A percentile compares a stretch with the other conserved stretches of the same genome.
phyloP scores from a whole-genome alignment of 1,140 invertebrate species.

The Phenacoccus solenopsis region DNA sequence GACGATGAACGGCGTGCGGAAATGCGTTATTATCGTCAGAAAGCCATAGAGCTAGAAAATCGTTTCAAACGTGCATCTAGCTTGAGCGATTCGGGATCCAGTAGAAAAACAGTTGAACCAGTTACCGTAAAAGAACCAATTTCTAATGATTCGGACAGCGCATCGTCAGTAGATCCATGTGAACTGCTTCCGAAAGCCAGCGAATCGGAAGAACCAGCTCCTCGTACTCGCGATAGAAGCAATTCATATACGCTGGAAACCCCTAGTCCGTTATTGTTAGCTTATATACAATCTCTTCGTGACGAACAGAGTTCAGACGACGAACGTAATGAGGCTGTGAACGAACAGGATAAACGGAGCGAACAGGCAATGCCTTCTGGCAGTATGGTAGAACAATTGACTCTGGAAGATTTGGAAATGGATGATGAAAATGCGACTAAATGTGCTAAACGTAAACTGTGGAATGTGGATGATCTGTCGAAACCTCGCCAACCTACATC shows the following conservation, averaged over 20 bases:
- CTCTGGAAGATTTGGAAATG: too few relatives aligned
- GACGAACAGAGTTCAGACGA: not conserved
- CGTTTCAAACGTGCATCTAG: slow-evolving; percentile 15
- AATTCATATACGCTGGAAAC: slow-evolving; percentile 21
- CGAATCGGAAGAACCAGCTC: not conserved
- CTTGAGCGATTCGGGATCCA: not conserved
- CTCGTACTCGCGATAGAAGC: slow-evolving; percentile 6
- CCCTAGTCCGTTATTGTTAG: slow-evolving; percentile 21
- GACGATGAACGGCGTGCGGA: slow-evolving; percentile 9
- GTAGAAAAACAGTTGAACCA: not conserved
- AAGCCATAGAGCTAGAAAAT: slow-evolving; percentile 13
- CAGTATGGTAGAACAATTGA: too few relatives aligned
- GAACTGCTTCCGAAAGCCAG: not conserved
- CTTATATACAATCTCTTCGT: not conserved
- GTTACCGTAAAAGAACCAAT: not conserved
- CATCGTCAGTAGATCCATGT: not conserved
- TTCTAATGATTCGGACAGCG: not conserved
- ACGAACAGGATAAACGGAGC: too few relatives aligned
- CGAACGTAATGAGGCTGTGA: not conserved
- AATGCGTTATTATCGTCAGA: slow-evolving; percentile 20
- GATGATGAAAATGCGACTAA: too few relatives aligned
- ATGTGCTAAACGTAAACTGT: not conserved
- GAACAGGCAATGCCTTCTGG: too few relatives aligned
- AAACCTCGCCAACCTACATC: not conserved
- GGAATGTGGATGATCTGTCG: not conserved